Conservation (phyloP, 2,888 invertebrate genomes). For the Hirtodrosophila trivittata region DNA sequence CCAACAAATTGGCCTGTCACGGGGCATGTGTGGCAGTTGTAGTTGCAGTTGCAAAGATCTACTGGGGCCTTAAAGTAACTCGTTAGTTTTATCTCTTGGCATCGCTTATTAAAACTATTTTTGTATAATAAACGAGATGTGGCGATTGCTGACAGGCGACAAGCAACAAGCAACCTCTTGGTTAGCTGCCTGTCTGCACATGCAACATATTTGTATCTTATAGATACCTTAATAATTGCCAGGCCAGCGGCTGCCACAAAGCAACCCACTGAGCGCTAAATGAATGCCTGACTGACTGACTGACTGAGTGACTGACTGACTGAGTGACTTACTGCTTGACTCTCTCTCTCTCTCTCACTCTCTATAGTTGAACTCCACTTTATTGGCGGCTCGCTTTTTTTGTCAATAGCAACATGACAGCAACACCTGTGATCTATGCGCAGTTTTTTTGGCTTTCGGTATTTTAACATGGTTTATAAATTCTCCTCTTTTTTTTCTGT, state of each 20-base stretch:
- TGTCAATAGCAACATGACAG: slow-evolving; percentile 61
- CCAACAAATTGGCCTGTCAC: slow-evolving; percentile 66
- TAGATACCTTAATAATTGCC: slow-evolving; percentile 63
- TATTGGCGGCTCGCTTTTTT: slow-evolving; percentile 55
- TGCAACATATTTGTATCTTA: slow-evolving; percentile 46
- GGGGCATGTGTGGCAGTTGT: neutral
- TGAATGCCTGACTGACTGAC: slow-evolving; percentile 45
- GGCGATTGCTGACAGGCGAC: slow-evolving; percentile 61
- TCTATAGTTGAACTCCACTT: slow-evolving; percentile 7
- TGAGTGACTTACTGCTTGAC: slow-evolving; percentile 5
- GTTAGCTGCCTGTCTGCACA: slow-evolving; percentile 40
- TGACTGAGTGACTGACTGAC: slow-evolving; percentile 31
- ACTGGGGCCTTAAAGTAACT: slow-evolving; percentile 64
- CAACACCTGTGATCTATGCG: slow-evolving; percentile 56
- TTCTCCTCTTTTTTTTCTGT: slow-evolving; percentile 16
- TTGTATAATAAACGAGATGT: slow-evolving; percentile 69
- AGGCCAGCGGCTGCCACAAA: slow-evolving; percentile 43
- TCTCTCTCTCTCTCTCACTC: slow-evolving; percentile 3
- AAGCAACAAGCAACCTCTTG: slow-evolving; percentile 3
- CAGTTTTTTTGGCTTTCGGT: slow-evolving; percentile 35
- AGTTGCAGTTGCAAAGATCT: slow-evolving; percentile 13
- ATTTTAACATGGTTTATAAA: slow-evolving; percentile 26
- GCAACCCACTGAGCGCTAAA: slow-evolving; percentile 41
- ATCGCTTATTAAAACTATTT: slow-evolving; percentile 77
- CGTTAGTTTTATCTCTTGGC: slow-evolving; percentile 74